Evolutionary conservation across 2,113 vertebrate genomes (phyloP), one percentile per base, ranked within the genome.

Genomic region (Macrotus californicus): DNA sequence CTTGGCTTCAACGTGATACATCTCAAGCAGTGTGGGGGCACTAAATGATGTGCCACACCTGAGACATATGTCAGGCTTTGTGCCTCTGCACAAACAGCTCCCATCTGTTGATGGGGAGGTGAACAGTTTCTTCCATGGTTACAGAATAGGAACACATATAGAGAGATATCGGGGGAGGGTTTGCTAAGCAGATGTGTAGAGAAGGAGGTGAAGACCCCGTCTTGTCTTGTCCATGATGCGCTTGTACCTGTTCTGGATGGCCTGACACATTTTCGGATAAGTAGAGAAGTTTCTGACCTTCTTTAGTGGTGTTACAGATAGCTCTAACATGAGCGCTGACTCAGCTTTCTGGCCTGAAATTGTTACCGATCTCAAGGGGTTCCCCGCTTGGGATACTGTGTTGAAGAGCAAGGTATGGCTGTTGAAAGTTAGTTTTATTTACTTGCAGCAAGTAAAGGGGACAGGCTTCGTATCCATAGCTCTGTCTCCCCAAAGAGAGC

Each of bases 61-160:
- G 21, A 50, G 43, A 48, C 0, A 6, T 7, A 13, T 0, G 7
- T 31, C 31, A 18, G 50, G 26, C 7, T 86, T 19, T 1, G 31
- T 8, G 6, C 41, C 41, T 64, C 75, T 19, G 54, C 52, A 22
- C 22, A 39, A 34, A 8, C 4, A 54, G 61, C 26, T 64, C 8
- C 73, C 46, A 5, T 39, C 39, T 43, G 13, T 48, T 34, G 9
- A 81, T 67, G 26, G 66, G 1, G 13, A 82, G 24, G 48, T 0
- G 1, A 18, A 12, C 11, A 21, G 0, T 34, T 50, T 14, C 43
- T 39, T 31, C 43, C 11, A 4, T 2, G 18, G 10, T 64, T 64
- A 29, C 14, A 18, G 31, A 31, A 52, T 0, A 50, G 77, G 70
- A n/a, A 39, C 41, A 50, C 12, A 50, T n/a, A 3, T 5, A 34